Conservation (phyloP, 2,797 vertebrate genomes). For the Threskiornis aethiopicus region DNA sequence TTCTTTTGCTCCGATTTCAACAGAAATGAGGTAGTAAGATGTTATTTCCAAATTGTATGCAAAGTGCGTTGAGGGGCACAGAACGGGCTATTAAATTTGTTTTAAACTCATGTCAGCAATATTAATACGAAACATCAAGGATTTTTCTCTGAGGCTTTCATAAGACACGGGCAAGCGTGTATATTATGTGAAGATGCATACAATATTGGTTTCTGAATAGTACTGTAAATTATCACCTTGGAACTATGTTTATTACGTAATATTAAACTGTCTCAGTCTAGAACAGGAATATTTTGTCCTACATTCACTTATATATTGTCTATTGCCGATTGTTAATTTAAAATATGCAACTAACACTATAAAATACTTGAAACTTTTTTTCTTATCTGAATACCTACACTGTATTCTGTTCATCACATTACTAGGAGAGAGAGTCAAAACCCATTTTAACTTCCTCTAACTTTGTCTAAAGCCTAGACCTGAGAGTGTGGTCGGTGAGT, state of each 20-base stretch:
- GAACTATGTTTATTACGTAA: neutral
- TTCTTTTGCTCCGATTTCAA: neutral
- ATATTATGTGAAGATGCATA: neutral
- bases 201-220: neutral
- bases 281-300: neutral
- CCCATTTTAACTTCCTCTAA: neutral
- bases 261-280: neutral
- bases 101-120: neutral
- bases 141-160: neutral
- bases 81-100: neutral
- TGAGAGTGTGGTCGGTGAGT: accelerated
- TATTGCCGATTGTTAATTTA: neutral
- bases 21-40: neutral
- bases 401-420: neutral
- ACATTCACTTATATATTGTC: neutral
- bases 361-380: neutral
- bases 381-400: neutral
- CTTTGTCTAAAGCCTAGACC: neutral
- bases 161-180: neutral
- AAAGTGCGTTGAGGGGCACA: neutral
- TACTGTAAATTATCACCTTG: neutral
- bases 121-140: neutral
- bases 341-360: neutral
- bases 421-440: neutral
- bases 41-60: neutral